Percentiles rank a stretch among this genome's conserved stretches.
These are phyloP conservation scores for Lates japonicus DNA, from an alignment of 2,797 vertebrate species.

Conservation along the genomic window DNA sequence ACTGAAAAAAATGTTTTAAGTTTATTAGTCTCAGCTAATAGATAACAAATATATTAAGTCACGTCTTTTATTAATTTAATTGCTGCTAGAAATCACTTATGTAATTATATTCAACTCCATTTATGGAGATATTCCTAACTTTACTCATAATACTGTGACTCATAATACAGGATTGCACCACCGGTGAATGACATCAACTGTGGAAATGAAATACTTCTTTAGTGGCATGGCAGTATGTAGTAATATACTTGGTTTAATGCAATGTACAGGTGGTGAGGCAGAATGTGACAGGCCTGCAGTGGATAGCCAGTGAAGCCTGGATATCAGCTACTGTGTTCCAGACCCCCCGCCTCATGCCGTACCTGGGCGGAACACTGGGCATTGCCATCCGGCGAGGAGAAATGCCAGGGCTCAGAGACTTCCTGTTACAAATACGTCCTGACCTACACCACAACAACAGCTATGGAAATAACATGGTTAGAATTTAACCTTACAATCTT, in stretches of 20 bases:
- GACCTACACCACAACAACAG: slow-evolving; percentile 2
- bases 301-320: no score
- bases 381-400: no score
- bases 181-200: not conserved
- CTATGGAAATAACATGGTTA: slow-evolving; percentile 57
- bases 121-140: not conserved
- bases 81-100: not conserved
- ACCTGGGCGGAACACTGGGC: no score
- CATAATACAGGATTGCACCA: no score
- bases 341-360: no score
- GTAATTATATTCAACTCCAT: not conserved
- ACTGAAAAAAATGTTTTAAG: no score
- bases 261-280: slow-evolving; percentile 66
- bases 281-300: slow-evolving; percentile 50
- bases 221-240: not conserved
- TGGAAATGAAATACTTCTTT: not conserved
- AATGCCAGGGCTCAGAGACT: no score
- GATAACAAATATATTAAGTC: no score
- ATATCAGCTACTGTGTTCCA: no score
- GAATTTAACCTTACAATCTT: not conserved
- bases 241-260: not conserved
- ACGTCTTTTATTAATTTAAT: no score
- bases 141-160: not conserved
- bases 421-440: no score
- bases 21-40: no score